Percentiles rank a stretch among this genome's conserved stretches.
phyloP scores from a whole-genome alignment of 2,888 invertebrate species.

The Hypolimnas misippus region DNA sequence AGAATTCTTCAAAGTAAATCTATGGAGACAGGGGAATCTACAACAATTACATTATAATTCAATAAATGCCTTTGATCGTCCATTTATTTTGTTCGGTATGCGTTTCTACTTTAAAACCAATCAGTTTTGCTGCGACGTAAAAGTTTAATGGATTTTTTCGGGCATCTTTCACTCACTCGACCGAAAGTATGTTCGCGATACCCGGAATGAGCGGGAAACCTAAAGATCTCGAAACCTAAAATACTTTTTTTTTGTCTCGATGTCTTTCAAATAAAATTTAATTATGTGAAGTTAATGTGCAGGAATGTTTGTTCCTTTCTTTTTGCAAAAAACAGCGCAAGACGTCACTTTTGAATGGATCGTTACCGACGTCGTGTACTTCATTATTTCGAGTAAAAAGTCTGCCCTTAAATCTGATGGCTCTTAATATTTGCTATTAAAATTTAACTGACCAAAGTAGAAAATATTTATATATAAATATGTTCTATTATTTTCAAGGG shows the following conservation, averaged over 20 bases:
- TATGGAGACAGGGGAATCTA: conserved; percentile 34
- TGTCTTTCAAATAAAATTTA: conserved; percentile 28
- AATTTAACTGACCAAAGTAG: background rate
- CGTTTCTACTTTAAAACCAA: conserved; percentile 27
- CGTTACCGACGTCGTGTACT: conserved; percentile 6
- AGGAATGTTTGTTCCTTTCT: conserved; percentile 8
- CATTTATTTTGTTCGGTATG: conserved; percentile 39
- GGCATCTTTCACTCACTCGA: conserved; percentile 20
- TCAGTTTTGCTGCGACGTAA: conserved; percentile 23
- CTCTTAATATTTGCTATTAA: background rate
- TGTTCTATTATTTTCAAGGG: too few species aligned
- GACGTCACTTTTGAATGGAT: conserved; percentile 16
- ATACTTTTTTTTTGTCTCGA: conserved; percentile 16
- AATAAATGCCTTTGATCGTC: conserved; percentile 37
- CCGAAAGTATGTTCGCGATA: conserved; percentile 18
- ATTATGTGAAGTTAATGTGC: conserved; percentile 26
- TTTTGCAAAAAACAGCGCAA: conserved; percentile 16
- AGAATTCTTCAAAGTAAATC: conserved; percentile 40
- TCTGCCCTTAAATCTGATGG: background rate
- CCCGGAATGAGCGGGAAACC: conserved; percentile 25
- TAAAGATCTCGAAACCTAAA: conserved; percentile 15
- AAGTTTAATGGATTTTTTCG: conserved; percentile 33
- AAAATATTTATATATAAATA: background rate
- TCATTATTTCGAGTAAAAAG: background rate
- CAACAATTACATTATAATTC: conserved; percentile 41